Conservation (phyloP, 2,113 vertebrate species). For the Petroica traversi region DNA sequence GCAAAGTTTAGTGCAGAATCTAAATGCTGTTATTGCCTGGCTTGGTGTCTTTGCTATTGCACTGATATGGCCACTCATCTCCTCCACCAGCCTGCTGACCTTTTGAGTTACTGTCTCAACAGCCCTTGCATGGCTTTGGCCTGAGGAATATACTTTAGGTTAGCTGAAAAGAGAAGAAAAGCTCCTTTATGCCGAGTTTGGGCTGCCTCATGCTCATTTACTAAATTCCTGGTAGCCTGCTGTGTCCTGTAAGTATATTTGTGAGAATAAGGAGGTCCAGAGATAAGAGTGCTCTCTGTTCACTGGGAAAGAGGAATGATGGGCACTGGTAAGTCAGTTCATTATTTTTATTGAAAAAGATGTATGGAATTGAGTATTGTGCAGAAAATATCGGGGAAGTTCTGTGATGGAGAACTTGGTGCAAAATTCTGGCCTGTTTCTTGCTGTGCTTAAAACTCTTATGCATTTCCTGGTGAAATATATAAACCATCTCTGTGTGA, state of each 20-base stretch:
- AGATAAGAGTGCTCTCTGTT: background rate
- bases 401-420: background rate
- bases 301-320: background rate
- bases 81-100: background rate
- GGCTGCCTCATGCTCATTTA: background rate
- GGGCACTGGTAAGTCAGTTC: background rate
- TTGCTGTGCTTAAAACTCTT: background rate
- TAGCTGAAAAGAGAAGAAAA: background rate
- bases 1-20: background rate
- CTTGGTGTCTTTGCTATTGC: background rate
- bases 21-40: background rate
- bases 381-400: background rate
- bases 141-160: background rate
- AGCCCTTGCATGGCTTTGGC: background rate
- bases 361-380: background rate
- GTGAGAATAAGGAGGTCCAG: background rate
- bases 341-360: background rate
- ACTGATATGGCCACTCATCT: background rate
- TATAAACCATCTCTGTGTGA: background rate
- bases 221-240: background rate
- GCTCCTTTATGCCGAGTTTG: background rate
- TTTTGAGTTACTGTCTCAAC: background rate
- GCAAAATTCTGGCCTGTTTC: background rate
- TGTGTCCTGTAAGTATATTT: background rate
- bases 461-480: background rate